Base-by-base conservation (phyloP, 2,113 vertebrate species). In the Lepus timidus region DNA sequence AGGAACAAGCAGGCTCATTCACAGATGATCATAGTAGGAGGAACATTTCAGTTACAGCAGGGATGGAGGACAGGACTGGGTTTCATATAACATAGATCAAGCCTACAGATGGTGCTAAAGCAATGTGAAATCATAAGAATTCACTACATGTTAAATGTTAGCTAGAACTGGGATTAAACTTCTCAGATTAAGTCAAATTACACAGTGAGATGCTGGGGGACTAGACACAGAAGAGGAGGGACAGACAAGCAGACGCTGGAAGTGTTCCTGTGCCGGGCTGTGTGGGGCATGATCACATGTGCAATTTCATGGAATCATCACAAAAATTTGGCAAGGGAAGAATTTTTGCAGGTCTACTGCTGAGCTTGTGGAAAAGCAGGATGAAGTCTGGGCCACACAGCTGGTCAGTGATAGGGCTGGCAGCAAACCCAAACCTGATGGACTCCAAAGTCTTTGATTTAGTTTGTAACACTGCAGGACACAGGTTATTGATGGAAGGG, bases 341-440 rank as follows among this genome's bases (percentile, higher is more conserved):
- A 4, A 31, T 52, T 51, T 39, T 27, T 71, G 20, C 11, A 33
- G 65, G 23, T n/a, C 7, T 78, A 19, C 39, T 22, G 22, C 7
- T 51, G 51, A 74, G 23, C 8, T 68, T 91, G 74, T 49, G 36
- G 8, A n/a, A 61, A 73, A 3, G 19, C 6, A 51, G 16, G 27
- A 39, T 87, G 17, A 19, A 58, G 8, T 51, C n/a, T 0, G 33
- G 7, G 9, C 51, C 16, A 14, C 3, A 6, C 4, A 29, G 33
- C 23, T 90, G 58, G 9, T 39, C 31, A 74, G 80, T 33, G 52
- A 44, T 4, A 61, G 36, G 29, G 29, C n/a, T 33, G 29, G 22
- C 29, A 19, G 33, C 17, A 51, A 5, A 73, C 9, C 9, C 22
- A 23, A 7, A n/a, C 1, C 4, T 2, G 11, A 9, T 23, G 27